phyloP scores from a whole-genome alignment of 2,888 invertebrate genomes.

The Melinaea menophilus region DNA sequence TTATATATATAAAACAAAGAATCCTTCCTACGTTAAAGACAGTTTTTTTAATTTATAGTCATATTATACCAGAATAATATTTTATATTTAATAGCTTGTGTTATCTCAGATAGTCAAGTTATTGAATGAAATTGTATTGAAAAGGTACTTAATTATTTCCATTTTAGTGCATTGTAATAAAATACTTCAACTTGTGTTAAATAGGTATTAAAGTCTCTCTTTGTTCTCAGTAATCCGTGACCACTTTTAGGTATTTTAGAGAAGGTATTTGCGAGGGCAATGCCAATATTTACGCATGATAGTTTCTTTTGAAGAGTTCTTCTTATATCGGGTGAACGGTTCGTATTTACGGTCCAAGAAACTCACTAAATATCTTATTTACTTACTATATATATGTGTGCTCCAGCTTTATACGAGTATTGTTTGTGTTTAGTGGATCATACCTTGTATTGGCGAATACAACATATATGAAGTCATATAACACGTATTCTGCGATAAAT shows the following conservation, averaged over 20 bases:
- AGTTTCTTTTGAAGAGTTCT: conserved; percentile 41
- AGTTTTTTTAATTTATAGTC: too few species aligned
- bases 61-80: too few species aligned
- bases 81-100: too few species aligned
- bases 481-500: conserved; percentile 8
- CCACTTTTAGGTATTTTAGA: conserved; percentile 25
- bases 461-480: conserved; percentile 12
- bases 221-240: conserved; percentile 17
- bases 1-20: too few species aligned
- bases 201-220: conserved; percentile 14
- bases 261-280: conserved; percentile 32
- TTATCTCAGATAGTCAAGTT: too few species aligned
- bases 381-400: conserved; percentile 25
- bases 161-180: too few species aligned
- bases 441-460: conserved; percentile 10
- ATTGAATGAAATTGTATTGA: too few species aligned
- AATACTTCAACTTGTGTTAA: too few species aligned
- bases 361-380: conserved; percentile 40
- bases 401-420: conserved; percentile 16
- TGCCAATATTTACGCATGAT: conserved; percentile 45
- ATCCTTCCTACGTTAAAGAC: too few species aligned
- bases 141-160: too few species aligned
- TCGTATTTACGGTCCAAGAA: conserved; percentile 38
- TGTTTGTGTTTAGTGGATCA: conserved; percentile 23
- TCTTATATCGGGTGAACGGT: conserved; percentile 34